These are phyloP conservation scores for Melanaphis sacchari DNA, from an alignment of 1,140 invertebrate species.

Conservation along the genomic window DNA sequence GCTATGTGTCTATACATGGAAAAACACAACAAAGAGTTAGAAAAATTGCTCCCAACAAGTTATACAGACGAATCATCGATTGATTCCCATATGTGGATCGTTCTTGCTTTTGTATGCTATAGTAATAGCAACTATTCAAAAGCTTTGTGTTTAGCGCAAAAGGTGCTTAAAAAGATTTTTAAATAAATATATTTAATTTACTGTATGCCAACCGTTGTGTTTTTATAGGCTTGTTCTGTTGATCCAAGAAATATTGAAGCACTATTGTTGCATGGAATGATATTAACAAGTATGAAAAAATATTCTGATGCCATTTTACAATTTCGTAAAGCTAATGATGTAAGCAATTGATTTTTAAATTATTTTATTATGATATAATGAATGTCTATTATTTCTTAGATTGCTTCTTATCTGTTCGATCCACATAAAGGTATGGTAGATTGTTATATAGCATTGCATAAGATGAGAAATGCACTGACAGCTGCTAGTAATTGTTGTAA, in stretches of 20 bases:
- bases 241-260: slow-evolving; percentile 73
- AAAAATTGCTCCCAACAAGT: slow-evolving; percentile 51
- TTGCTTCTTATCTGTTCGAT: slow-evolving; percentile 67
- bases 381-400: slow-evolving; percentile 53
- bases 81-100: slow-evolving; percentile 61
- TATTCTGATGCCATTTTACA: slow-evolving; percentile 74
- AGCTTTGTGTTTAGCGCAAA: slow-evolving; percentile 63
- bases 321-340: slow-evolving; percentile 76
- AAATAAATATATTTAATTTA: not conserved
- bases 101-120: slow-evolving; percentile 59
- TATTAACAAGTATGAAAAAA: slow-evolving; percentile 76
- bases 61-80: slow-evolving; percentile 35
- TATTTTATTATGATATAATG: not conserved
- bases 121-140: slow-evolving; percentile 58
- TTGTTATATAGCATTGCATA: slow-evolving; percentile 73
- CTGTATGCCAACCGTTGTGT: not conserved
- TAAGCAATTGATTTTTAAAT: slow-evolving; percentile 61
- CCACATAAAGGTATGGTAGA: slow-evolving; percentile 75
- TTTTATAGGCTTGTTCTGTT: slow-evolving; percentile 65
- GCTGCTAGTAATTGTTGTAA: slow-evolving; percentile 75
- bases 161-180: slow-evolving; percentile 62
- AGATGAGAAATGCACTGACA: slow-evolving; percentile 74
- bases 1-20: slow-evolving; percentile 54
- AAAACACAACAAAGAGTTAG: slow-evolving; percentile 54
- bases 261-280: slow-evolving; percentile 73